Conservation (phyloP, 2,888 invertebrate genomes). For the Himalopsyche japonica region DNA sequence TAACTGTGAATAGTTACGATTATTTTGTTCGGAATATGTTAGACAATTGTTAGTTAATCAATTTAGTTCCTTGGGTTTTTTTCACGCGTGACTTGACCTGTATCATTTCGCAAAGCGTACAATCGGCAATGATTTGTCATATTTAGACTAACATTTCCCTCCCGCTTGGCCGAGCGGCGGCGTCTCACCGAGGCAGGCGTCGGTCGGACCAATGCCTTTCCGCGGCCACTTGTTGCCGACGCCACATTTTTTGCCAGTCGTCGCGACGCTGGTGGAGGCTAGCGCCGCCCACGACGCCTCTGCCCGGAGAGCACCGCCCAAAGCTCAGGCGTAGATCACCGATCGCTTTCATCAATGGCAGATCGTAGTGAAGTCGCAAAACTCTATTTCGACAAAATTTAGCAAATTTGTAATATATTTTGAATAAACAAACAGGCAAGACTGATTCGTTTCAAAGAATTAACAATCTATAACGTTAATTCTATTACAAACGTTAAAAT, state of each 20-base stretch:
- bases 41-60: too few relatives aligned
- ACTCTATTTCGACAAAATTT: too few relatives aligned
- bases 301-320: slow-evolving; percentile 7
- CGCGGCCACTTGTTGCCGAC: slow-evolving; percentile 20
- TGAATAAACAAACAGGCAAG: too few relatives aligned
- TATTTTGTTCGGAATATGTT: too few relatives aligned
- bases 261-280: not conserved
- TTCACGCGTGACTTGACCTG: too few relatives aligned
- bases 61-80: too few relatives aligned
- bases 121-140: not conserved
- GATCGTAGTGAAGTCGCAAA: too few relatives aligned
- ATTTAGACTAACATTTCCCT: not conserved
- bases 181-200: slow-evolving; percentile 1
- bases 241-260: not conserved
- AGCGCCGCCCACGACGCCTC: slow-evolving; percentile 27
- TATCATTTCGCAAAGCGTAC: not conserved
- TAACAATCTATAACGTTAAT: too few relatives aligned
- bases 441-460: too few relatives aligned
- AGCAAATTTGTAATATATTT: too few relatives aligned
- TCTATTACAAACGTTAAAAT: too few relatives aligned
- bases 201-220: slow-evolving; percentile 6
- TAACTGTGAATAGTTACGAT: too few relatives aligned
- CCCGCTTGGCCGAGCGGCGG: not conserved
- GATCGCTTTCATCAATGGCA: not conserved
- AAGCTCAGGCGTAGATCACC: not conserved